Evolutionary conservation across 2,113 vertebrate species (phyloP), one percentile per base, ranked within the genome.

Genomic region (Dendropsophus ebraccatus): DNA sequence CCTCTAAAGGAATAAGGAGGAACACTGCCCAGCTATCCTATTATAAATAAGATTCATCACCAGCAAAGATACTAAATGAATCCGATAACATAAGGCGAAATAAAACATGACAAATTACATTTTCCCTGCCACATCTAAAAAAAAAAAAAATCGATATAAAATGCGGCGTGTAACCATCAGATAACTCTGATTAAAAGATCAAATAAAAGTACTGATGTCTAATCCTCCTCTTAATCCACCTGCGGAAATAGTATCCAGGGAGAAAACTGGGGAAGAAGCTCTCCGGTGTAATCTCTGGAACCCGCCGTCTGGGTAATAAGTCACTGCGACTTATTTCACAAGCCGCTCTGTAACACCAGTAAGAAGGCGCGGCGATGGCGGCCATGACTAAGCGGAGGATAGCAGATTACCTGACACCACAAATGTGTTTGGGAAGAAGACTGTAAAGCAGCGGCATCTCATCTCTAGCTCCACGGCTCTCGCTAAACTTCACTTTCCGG

Each of bases 161-260:
- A 41, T 70, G 32, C 32, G 0, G 17, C 67, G 23, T 70, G 67
- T 70, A 41, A 70, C 67, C 67, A 41, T 70, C 67, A 23, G 67
- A 70, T 70, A 41, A 32, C 67, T 37, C 67, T 70, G 67, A 70
- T 70, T 70, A 70, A 11, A 70, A 70, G 32, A 70, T 70, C 67
- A 70, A 70, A 70, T 70, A 70, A 70, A 70, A 70, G 19, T 41
- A 70, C 67, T 4, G 19, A 41, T 16, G 19, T 41, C 67, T 70
- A 70, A 41, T 41, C 19, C 67, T 21, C 12, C 32, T 70, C 67
- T 41, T 70, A 70, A 70, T 70, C 67, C 32, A 23, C 67, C 32
- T 23, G 67, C 67, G 32, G 19, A 70, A 70, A 41, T 37, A 41
- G 32, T 41, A 70, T 70, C 67, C 67, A 8, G 32, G 62, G 35